Base-by-base conservation (phyloP, 2,113 vertebrate genomes). In the Hypomesus transpacificus region DNA sequence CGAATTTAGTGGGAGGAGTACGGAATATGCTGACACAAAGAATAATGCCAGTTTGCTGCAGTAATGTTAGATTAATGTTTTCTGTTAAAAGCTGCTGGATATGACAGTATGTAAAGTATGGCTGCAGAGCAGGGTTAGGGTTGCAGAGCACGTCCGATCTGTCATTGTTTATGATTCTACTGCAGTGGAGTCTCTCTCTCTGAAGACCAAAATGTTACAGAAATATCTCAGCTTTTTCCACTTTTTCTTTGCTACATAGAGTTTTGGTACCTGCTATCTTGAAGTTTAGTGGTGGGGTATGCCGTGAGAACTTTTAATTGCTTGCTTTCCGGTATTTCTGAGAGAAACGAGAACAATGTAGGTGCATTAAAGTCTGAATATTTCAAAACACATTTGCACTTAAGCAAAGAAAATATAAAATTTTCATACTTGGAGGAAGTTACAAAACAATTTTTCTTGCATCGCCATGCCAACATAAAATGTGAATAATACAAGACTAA, bases 311-410 rank as follows among this genome's bases (percentile, higher is more conserved):
- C 51, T 57, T 76, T 79, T 61, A 69, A 78, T 79, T 84, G 78
- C 77, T 87, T 81, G 21, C 39, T 46, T 46, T 68, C 22, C 0
- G 2, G 17, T 68, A 70, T 59, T 71, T 65, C 72, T 61, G 52
- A 54, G 11, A 56, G 66, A 71, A 78, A 56, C 7, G 66, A 57
- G 31, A 77, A 75, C 71, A 81, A 82, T 79, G 54, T 59, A 78
- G 85, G 68, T 80, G 73, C 86, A 81, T 80, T 82, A 77, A 77
- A 75, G 28, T 60, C n/a, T 88, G 58, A 85, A 89, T 88, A 87
- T 85, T 87, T 88, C 50, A 87, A 58, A 76, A 71, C 79, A 70
- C 60, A 58, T 73, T 80, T 73, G 76, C 84, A 80, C 81, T 85
- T 73, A 84, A 71, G 76, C 71, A 82, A 75, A 73, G 73, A 71